Conservation (phyloP, 2,888 invertebrate species). For the Pantelozetes paolii region DNA sequence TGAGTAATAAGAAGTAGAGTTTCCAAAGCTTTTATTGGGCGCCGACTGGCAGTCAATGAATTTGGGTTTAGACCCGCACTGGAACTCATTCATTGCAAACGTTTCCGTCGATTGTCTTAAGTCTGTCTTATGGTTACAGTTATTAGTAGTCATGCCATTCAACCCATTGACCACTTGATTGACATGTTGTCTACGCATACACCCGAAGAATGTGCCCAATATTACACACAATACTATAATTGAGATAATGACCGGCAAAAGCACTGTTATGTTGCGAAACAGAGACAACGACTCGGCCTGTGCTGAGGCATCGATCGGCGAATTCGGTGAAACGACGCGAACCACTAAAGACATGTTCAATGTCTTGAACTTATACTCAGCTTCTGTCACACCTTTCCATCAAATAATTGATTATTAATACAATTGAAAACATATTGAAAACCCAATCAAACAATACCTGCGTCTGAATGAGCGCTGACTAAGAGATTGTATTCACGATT, state of each 20-base stretch:
- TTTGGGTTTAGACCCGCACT: conserved; percentile 33
- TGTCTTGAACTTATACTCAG: conserved; percentile 44
- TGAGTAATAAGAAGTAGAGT: conserved; percentile 41
- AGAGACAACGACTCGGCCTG: conserved; percentile 41
- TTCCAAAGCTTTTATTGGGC: neutral
- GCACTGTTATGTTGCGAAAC: conserved; percentile 46
- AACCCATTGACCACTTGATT: conserved; percentile 37
- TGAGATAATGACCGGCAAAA: conserved; percentile 47
- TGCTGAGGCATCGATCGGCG: conserved; percentile 23
- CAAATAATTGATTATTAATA: too few relatives aligned
- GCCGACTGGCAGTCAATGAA: conserved; percentile 18
- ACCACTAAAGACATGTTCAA: conserved; percentile 26
- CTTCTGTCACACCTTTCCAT: conserved; percentile 37
- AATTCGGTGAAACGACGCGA: neutral
- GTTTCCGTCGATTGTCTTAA: conserved; percentile 38
- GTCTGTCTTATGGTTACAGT: conserved; percentile 28
- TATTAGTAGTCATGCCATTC: neutral
- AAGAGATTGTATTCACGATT: conserved; percentile 37
- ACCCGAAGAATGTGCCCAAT: conserved; percentile 46
- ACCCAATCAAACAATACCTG: conserved; percentile 31
- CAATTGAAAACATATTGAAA: too few relatives aligned
- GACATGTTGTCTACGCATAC: conserved; percentile 46
- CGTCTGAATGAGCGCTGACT: conserved; percentile 41
- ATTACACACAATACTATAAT: conserved; percentile 47
- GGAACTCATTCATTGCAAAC: conserved; percentile 38